Evolutionary conservation across 2,113 vertebrate genomes (phyloP), one percentile per base, ranked within the genome.

Genomic region (Gasterosteus nipponicus): DNA sequence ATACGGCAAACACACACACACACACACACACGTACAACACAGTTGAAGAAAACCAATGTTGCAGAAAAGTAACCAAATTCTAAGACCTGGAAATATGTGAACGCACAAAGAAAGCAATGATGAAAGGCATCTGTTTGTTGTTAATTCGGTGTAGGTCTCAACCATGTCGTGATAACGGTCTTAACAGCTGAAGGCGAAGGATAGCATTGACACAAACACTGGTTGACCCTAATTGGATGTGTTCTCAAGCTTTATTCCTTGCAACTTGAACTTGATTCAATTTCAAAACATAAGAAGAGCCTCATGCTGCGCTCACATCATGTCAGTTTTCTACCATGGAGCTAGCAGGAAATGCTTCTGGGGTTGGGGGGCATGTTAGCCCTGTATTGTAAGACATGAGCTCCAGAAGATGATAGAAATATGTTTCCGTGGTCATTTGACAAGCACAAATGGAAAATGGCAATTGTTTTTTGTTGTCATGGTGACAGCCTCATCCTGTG

Each of bases 231-330:
- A 16, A 67, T 59, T 10, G 18, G 54, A 44, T 60, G 2, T 15
- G 18, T 29, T 79, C 26, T 33, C 7, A 8, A 56, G 16, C 31
- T n/a, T 47, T 14, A 54, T 41, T 56, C 46, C 19, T 38, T 51
- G 35, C 26, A 67, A 39, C 69, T 57, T 62, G 39, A 39, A 69
- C 39, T 18, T 75, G 51, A 70, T 58, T 81, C 31, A 19, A 33
- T 65, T 53, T 58, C 42, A 59, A 35, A 66, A 67, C 61, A 77
- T 33, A 65, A 64, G 16, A 15, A 57, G 62, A 11, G 74, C 39
- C 19, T 73, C 67, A 70, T 68, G 39, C 63, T 0, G 33, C 7
- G 60, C 12, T 70, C 51, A n/a, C 58, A 56, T 65, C 31, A 35
- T 29, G 59, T 69, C 47, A 67, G 46, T 7, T 75, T 63, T 38